Evolutionary conservation across 35 echinoderm and acorn worm species (phyloP).

Genomic region (Amphiura filiformis): DNA sequence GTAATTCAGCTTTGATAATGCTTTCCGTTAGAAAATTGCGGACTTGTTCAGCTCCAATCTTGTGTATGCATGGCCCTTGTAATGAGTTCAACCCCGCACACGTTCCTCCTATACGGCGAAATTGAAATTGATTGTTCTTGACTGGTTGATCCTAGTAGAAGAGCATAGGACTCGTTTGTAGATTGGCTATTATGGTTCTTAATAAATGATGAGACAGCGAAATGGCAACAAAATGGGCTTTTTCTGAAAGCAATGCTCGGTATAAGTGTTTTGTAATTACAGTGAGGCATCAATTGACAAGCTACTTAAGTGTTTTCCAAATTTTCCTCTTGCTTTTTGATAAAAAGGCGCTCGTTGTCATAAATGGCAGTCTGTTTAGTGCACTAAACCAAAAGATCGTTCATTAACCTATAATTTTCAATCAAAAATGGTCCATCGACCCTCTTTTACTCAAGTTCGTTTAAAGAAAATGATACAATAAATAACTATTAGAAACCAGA

Average conservation of each 20-base stretch:
- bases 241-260: background rate
- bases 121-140: background rate
- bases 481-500: too few species aligned
- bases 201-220: conserved; percentile 14
- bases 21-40: background rate
- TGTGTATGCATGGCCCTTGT: background rate
- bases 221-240: conserved; percentile 1
- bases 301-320: too few species aligned
- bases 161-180: background rate
- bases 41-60: background rate
- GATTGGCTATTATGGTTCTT: conserved; percentile 7
- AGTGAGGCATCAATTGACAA: too few species aligned
- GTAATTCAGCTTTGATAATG: conserved; percentile 12
- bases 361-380: too few species aligned
- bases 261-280: too few species aligned
- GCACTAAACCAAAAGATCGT: too few species aligned
- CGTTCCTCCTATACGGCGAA: background rate
- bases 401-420: too few species aligned
- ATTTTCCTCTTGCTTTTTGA: too few species aligned
- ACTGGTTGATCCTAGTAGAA: background rate
- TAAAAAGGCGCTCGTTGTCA: too few species aligned
- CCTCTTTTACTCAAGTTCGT: too few species aligned
- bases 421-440: too few species aligned
- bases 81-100: background rate
- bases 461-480: too few species aligned